Conservation (phyloP, 2,888 invertebrate species). For the Dynastes grantii region DNA sequence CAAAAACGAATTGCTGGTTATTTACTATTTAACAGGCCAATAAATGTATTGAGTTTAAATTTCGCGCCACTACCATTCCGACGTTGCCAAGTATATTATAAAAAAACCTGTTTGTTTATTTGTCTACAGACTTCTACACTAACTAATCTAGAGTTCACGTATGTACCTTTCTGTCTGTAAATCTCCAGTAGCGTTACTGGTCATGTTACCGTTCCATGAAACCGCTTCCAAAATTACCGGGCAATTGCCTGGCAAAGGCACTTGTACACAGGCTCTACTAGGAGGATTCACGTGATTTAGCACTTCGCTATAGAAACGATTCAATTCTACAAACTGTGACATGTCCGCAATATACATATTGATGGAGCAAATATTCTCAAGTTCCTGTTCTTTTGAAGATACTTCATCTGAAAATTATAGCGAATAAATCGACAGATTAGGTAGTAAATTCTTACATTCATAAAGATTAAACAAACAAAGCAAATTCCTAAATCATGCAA, state of each 20-base stretch:
- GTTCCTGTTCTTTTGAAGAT: slow-evolving; percentile 71
- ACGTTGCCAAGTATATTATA: too few species aligned
- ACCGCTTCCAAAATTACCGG: slow-evolving; percentile 87
- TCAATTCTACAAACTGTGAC: slow-evolving; percentile 83
- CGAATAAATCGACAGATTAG: slow-evolving; percentile 20
- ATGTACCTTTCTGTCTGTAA: slow-evolving; percentile 63
- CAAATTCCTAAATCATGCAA: too few species aligned
- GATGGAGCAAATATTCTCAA: slow-evolving; percentile 84
- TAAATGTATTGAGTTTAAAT: too few species aligned
- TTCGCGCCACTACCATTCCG: too few species aligned
- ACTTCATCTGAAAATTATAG: slow-evolving; percentile 72
- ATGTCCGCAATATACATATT: slow-evolving; percentile 90
- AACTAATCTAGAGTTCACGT: background rate
- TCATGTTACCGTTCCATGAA: slow-evolving; percentile 71
- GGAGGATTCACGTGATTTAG: slow-evolving; percentile 88
- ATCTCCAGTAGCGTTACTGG: slow-evolving; percentile 60
- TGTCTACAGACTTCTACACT: too few species aligned
- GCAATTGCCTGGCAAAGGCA: slow-evolving; percentile 79
- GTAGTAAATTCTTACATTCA: too few species aligned
- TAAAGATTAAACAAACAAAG: too few species aligned
- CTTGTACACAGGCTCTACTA: slow-evolving; percentile 87
- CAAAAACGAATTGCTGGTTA: too few species aligned
- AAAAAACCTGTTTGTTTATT: too few species aligned
- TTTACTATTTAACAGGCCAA: too few species aligned
- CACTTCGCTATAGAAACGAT: slow-evolving; percentile 82